A percentile compares a stretch with the other conserved stretches of the same genome.
Conservation (phyloP, 2,113 vertebrate species). For the Paramisgurnus dabryanus region DNA sequence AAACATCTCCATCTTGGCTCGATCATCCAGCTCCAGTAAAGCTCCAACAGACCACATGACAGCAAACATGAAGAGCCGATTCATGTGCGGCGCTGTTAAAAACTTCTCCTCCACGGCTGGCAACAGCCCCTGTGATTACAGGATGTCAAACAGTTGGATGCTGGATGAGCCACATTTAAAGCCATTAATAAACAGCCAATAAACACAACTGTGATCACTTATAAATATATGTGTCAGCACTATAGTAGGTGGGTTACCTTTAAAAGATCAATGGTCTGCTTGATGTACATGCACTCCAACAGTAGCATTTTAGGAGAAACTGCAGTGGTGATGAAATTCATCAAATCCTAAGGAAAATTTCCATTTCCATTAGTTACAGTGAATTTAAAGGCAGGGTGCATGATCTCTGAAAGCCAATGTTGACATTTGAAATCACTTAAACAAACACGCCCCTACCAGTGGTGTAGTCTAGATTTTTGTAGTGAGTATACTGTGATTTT, state of each 20-base stretch:
- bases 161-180: not conserved
- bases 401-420: no score
- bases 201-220: not conserved
- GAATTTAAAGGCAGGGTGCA: no score
- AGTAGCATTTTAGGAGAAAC: conserved; percentile 81
- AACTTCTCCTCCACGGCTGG: conserved; percentile 70
- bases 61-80: conserved; percentile 78
- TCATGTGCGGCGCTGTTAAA: conserved; percentile 62
- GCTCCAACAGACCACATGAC: conserved; percentile 85
- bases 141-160: conserved; percentile 23
- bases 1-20: conserved; percentile 81
- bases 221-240: not conserved
- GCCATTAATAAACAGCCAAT: not conserved
- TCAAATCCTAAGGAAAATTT: conserved; percentile 69
- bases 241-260: conserved; percentile 66
- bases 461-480: no score
- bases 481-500: no score
- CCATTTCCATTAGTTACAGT: not conserved
- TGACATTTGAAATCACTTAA: no score
- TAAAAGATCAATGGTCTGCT: conserved; percentile 82
- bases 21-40: conserved; percentile 80
- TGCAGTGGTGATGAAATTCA: conserved; percentile 79
- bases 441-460: no score
- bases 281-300: conserved; percentile 86
- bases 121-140: conserved; percentile 75